Conservation (phyloP, 2,797 vertebrate genomes). For the Alca torda region DNA sequence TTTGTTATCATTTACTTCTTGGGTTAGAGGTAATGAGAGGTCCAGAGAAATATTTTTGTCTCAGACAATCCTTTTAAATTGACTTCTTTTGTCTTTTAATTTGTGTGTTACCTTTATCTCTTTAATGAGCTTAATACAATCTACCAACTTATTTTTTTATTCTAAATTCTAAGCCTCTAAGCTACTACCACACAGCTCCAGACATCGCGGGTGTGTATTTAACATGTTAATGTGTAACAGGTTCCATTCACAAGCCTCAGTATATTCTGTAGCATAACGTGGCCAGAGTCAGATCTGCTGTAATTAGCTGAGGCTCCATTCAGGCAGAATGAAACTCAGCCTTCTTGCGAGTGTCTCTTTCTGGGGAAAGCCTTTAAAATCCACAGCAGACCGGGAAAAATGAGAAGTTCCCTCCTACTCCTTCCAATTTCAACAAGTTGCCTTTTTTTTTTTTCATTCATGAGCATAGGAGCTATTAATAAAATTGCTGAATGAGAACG, state of each 20-base stretch:
- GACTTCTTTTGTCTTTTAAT: neutral
- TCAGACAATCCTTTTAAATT: neutral
- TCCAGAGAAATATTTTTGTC: neutral
- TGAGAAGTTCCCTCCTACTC: neutral
- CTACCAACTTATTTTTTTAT: neutral
- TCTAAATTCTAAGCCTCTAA: neutral
- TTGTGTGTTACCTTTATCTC: neutral
- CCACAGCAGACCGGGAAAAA: neutral
- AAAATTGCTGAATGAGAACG: conserved; percentile 44
- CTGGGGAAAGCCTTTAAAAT: conserved; percentile 39
- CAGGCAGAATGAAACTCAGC: neutral
- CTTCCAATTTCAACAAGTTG: conserved; percentile 25
- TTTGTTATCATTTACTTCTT: neutral
- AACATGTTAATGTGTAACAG: neutral
- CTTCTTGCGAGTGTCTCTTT: neutral
- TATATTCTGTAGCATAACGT: neutral
- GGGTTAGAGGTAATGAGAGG: neutral
- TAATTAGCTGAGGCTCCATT: neutral
- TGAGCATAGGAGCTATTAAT: conserved; percentile 9
- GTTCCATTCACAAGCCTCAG: conserved; percentile 43
- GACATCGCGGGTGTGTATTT: neutral
- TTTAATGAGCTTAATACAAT: neutral
- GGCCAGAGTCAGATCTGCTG: neutral
- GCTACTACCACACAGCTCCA: neutral
- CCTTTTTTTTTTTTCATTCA: neutral